These are phyloP conservation scores for Dendronephthya gigantea DNA, from an alignment of 64 coral and sea anemone species.

Conservation along the genomic window DNA sequence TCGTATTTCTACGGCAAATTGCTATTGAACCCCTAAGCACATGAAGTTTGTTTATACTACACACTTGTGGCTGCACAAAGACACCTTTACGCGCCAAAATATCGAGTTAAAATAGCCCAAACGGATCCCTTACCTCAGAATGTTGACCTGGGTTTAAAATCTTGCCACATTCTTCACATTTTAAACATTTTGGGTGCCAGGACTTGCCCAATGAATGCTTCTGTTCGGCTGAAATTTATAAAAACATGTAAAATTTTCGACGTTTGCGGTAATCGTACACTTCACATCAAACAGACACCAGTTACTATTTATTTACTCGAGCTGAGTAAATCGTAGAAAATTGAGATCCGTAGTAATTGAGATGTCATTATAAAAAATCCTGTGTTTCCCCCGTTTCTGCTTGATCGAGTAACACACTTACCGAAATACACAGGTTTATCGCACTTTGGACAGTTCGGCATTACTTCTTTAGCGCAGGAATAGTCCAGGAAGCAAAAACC, in stretches of 20 bases:
- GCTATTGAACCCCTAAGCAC: neutral
- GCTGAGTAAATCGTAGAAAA: neutral
- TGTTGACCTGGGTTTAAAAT: constrained; percentile 89
- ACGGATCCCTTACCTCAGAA: constrained; percentile 53
- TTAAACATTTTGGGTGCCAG: constrained; percentile 85
- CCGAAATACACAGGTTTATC: constrained; percentile 91
- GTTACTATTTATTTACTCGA: neutral
- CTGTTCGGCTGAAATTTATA: constrained; percentile 68
- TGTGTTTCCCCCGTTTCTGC: neutral
- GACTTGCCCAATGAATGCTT: constrained; percentile 91
- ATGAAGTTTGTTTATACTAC: neutral
- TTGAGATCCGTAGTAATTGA: constrained; percentile 6
- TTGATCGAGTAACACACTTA: constrained; percentile 23
- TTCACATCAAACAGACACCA: neutral
- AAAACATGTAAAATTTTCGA: neutral
- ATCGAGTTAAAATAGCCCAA: neutral
- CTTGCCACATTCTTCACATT: constrained; percentile 95
- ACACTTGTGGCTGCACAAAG: neutral
- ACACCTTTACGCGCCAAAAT: neutral
- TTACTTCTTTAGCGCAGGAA: constrained; percentile 12
- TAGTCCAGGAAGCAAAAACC: neutral
- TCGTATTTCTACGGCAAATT: neutral
- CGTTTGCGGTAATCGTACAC: neutral
- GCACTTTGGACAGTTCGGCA: constrained; percentile 98
- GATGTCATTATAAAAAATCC: neutral